Base-by-base conservation (phyloP, 2,113 vertebrate species). In the Accipiter cooperii region DNA sequence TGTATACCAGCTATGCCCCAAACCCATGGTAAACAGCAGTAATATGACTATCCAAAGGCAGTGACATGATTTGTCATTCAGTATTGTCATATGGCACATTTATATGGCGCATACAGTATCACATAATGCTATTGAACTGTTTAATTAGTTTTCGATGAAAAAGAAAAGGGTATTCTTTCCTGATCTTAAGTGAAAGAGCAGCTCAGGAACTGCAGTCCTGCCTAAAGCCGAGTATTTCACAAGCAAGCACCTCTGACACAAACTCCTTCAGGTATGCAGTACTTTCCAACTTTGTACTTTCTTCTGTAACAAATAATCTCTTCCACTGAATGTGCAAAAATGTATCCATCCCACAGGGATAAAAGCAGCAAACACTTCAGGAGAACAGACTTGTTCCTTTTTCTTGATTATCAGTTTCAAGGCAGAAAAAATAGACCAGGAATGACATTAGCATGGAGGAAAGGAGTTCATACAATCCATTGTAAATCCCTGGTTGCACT, bases 81-180 rank as follows among this genome's bases (percentile, higher is more conserved):
- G 18, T 52, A 15, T 0, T 69, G 44, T 13, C 70, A 36, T 61
- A 54, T 1, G 31, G 63, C 44, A 60, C 12, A 18, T 11, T 24
- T 7, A n/a, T 51, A 3, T 2, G n/a, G n/a, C 57, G 44, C 40
- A 46, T 16, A 40, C 36, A 42, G 8, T 5, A 6, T 5, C 15
- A 52, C 36, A 51, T 17, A 25, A 0, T 25, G 25, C 58, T 54
- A 47, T 25, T 0, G 0, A 74, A 42, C 33, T 7, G 4, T 6
- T 79, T 21, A 26, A 24, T 64, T 26, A 54, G 12, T 1, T 78
- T 54, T 40, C 1, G 6, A 47, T 65, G 55, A 64, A 87, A 91
- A 87, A 63, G 69, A n/a, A 81, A 61, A 77, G 26, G 17, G 12
- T 66, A n/a, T 36, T 54, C 42, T 77, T 92, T 90, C 46, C 34